Base-by-base conservation (phyloP, 1,140 invertebrate species). In the Drosophila ficusphila region DNA sequence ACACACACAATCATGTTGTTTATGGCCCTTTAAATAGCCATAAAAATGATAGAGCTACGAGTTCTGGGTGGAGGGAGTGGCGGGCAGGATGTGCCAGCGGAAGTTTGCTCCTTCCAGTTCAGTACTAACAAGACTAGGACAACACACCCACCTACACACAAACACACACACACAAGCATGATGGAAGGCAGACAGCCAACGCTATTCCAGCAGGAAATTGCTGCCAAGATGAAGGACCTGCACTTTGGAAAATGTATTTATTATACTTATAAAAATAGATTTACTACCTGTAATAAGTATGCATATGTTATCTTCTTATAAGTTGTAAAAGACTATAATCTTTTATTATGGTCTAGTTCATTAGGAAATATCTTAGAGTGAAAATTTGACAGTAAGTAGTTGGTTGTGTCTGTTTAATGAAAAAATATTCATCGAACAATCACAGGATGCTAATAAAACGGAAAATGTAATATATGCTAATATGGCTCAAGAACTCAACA, bases 41-140 rank as follows among this genome's bases (percentile, higher is more conserved):
- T 85, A 85, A 85, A 85, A 79, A 76, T 86, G 65, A 85, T 85
- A 86, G 71, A 85, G 65, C 69, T 73, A 64, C 46, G 60, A 65
- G 62, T 57, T 61, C 47, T 38, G 16, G 33, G 27, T 29, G 31
- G 19, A 3, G 1, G 31, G 16, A 14, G 12, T 6, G 23, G 33
- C 16, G 27, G 62, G 36, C 77, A 88, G 81, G 82, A 86, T 81
- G 76, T 86, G 82, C 76, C 68, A 54, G 11, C 68, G 81, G 81
- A 86, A 86, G 81, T 86, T 86, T 88, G 79, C 58, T 77, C 16
- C 72, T 58, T 52, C 54, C 44, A 67, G 62, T 47, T 67, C 44
- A 52, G 60, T 67, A 67, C 62, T 60, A 86, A 86, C 67, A 81
- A 81, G 81, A 64, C 67, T 76, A 81, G 38, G 70, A 54, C 46